phyloP scores from a whole-genome alignment of 1,140 invertebrate species.

The Papilio helenus region DNA sequence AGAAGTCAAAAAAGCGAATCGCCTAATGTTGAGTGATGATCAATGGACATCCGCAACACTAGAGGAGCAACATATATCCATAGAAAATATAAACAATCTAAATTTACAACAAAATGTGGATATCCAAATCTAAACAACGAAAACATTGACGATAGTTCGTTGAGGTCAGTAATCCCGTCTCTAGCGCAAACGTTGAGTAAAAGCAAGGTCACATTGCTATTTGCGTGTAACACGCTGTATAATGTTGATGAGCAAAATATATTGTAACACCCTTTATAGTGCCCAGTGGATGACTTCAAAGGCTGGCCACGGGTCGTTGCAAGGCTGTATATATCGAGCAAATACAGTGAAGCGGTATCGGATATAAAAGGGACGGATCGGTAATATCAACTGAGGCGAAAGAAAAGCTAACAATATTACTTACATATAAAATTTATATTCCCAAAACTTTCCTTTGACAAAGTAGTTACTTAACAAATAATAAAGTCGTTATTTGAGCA shows the following conservation, averaged over 20 bases:
- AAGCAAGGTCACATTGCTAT: conserved; percentile 31
- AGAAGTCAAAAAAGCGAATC: background rate
- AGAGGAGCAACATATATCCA: background rate
- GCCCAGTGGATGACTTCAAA: conserved; percentile 45
- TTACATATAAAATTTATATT: background rate
- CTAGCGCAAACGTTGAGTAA: conserved; percentile 29
- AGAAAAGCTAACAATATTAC: conserved; percentile 15
- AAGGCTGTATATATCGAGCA: conserved; percentile 43
- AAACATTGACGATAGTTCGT: background rate
- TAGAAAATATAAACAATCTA: background rate
- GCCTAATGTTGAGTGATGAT: background rate
- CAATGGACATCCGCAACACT: background rate
- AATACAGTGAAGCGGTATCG: conserved; percentile 39
- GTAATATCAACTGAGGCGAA: conserved; percentile 51
- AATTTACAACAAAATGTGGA: background rate
- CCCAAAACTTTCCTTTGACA: background rate
- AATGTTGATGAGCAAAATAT: conserved; percentile 43
- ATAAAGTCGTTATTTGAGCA: background rate
- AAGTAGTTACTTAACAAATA: background rate
- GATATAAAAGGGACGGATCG: conserved; percentile 41
- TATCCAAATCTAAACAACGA: conserved; percentile 10
- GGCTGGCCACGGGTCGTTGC: conserved; percentile 33
- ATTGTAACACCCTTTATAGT: conserved; percentile 34
- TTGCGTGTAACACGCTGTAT: conserved; percentile 25
- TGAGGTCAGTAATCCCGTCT: conserved; percentile 31